Conservation (phyloP, 2,797 vertebrate genomes). For the Zenarchopterus dispar region DNA sequence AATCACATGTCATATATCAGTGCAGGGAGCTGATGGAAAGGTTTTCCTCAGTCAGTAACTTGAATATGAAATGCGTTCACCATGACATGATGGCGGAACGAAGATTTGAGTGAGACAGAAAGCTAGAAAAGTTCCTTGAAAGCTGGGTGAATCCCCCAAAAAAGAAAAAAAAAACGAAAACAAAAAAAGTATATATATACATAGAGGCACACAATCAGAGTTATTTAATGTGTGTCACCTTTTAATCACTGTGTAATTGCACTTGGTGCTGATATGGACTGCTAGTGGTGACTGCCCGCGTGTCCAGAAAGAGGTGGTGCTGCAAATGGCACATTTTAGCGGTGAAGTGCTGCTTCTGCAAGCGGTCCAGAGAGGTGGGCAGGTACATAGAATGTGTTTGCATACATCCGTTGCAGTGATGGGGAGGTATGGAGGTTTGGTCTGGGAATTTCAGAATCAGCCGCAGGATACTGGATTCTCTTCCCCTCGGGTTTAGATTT, state of each 20-base stretch:
- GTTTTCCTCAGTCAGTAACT: constrained; percentile 13
- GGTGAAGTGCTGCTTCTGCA: constrained; percentile 81
- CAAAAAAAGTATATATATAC: constrained; percentile 2
- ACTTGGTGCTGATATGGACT: constrained; percentile 38
- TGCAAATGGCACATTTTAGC: constrained; percentile 27
- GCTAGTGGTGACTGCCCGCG: constrained; percentile 12
- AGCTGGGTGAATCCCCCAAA: no score
- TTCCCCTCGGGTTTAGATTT: constrained; percentile 39
- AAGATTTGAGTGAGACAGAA: constrained; percentile 25
- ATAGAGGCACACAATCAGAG: constrained; percentile 35
- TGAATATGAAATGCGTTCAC: constrained; percentile 8
- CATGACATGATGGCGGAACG: constrained; percentile 24
- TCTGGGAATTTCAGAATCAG: constrained; percentile 29
- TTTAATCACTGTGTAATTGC: constrained; percentile 33
- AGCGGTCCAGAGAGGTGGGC: constrained; percentile 72
- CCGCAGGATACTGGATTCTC: not conserved
- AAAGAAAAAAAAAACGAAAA: no score
- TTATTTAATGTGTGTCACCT: constrained; percentile 34
- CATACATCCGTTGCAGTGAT: constrained; percentile 72
- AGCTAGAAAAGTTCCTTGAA: constrained; percentile 6
- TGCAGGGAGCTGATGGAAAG: not conserved
- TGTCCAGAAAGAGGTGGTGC: constrained; percentile 21
- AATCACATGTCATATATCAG: constrained; percentile 5
- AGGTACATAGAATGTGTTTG: constrained; percentile 63
- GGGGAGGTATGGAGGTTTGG: constrained; percentile 52